These are phyloP conservation scores for Penaeus japonicus DNA, from an alignment of 1,140 invertebrate genomes.

Conservation along the genomic window DNA sequence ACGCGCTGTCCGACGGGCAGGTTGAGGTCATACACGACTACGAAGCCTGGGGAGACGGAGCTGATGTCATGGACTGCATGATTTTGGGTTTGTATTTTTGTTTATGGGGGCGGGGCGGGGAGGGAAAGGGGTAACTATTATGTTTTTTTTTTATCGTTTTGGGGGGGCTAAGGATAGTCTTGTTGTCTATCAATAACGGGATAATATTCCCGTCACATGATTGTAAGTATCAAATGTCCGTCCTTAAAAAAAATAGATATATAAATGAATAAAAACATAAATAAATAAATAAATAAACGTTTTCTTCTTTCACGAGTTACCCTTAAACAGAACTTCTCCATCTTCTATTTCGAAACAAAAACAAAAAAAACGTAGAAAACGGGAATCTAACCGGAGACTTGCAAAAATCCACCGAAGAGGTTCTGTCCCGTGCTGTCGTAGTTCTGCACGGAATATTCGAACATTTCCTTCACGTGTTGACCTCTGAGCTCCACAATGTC, in stretches of 20 bases:
- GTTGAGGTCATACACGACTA: constrained; percentile 69
- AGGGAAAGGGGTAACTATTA: no score
- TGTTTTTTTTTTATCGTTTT: no score
- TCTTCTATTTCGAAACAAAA: constrained; percentile 55
- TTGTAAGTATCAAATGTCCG: no score
- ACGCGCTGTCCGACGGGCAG: constrained; percentile 70
- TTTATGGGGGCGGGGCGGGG: no score
- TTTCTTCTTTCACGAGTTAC: neutral
- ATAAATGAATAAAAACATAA: no score
- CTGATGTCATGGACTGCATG: no score
- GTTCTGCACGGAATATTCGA: constrained; percentile 70
- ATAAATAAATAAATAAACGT: no score
- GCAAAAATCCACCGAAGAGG: constrained; percentile 70
- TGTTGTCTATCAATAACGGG: no score
- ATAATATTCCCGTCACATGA: no score
- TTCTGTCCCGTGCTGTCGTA: constrained; percentile 68
- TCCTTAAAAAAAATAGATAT: no score
- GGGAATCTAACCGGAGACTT: constrained; percentile 67
- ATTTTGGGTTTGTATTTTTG: no score
- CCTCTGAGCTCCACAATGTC: constrained; percentile 74
- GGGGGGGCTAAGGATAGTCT: no score
- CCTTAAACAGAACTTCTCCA: neutral
- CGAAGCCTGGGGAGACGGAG: constrained; percentile 61
- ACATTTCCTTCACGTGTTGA: constrained; percentile 69
- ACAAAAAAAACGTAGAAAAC: neutral